Percentiles rank a stretch among this genome's conserved stretches.
Conservation (phyloP, 1,140 invertebrate genomes). For the Tetramorium simillimum region DNA sequence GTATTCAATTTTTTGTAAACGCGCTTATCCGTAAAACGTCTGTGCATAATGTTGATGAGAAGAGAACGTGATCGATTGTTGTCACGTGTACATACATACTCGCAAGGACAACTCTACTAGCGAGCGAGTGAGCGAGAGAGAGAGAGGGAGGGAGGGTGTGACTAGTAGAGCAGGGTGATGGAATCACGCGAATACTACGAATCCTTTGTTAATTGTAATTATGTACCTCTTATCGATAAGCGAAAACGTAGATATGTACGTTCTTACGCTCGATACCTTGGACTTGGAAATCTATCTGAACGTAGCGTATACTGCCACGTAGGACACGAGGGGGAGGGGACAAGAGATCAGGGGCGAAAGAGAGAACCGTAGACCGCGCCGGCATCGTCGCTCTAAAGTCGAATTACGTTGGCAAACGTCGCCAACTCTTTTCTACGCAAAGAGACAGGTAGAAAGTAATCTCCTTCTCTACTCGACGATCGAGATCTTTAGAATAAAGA, state of each 20-base stretch:
- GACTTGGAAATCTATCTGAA: conserved; percentile 34
- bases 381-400: background rate
- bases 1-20: background rate
- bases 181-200: background rate
- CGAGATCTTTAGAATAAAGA: background rate
- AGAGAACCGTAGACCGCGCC: background rate
- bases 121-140: too few relatives aligned
- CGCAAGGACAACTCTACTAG: too few relatives aligned
- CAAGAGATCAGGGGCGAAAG: background rate
- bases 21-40: background rate
- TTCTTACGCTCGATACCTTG: conserved; percentile 1
- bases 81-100: too few relatives aligned
- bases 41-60: background rate
- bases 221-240: conserved; percentile 21
- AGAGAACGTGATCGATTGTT: background rate
- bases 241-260: background rate
- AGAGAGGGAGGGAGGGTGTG: too few relatives aligned
- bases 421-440: background rate
- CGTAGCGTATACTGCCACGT: conserved; percentile 7
- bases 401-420: background rate
- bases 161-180: background rate
- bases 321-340: background rate
- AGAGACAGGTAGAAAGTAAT: background rate
- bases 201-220: background rate
- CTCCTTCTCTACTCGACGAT: background rate